Conservation (phyloP, 1,140 invertebrate species). For the Calliopsis andreniformis region DNA sequence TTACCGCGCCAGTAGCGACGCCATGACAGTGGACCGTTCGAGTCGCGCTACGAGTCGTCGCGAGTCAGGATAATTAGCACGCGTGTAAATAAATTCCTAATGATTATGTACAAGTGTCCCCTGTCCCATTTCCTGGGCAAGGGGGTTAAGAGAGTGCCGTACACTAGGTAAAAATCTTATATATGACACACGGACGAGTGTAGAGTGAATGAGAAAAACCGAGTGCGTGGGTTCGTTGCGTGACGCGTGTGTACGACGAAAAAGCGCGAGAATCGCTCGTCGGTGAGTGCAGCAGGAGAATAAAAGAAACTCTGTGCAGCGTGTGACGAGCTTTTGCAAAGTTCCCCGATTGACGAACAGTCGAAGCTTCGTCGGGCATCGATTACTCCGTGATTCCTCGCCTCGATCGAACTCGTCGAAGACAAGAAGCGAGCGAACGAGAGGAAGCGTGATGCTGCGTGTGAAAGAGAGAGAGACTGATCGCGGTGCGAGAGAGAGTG, state of each 20-base stretch:
- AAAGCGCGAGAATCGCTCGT: not conserved
- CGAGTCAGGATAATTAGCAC: conserved; percentile 74
- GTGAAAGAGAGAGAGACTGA: conserved; percentile 65
- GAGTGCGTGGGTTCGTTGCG: conserved; percentile 6
- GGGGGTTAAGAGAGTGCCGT: conserved; percentile 68
- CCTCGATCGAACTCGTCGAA: conserved; percentile 21
- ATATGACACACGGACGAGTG: conserved; percentile 54
- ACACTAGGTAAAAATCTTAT: conserved; percentile 66
- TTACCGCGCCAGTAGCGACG: conserved; percentile 21
- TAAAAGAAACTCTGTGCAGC: not conserved
- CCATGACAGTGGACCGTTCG: conserved; percentile 55
- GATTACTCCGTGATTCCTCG: conserved; percentile 25
- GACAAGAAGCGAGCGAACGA: conserved; percentile 42
- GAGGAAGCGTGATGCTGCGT: conserved; percentile 39
- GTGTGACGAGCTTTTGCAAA: conserved; percentile 19
- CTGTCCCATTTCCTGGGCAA: conserved; percentile 51
- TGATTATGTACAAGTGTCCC: conserved; percentile 77
- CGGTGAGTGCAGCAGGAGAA: conserved; percentile 24
- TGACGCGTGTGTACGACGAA: not conserved
- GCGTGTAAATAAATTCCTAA: conserved; percentile 81
- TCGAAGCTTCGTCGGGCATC: conserved; percentile 29
- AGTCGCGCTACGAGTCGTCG: conserved; percentile 37
- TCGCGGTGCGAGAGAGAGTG: conserved; percentile 39
- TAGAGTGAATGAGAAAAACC: conserved; percentile 51
- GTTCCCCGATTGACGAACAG: conserved; percentile 16